A percentile compares a stretch with the other conserved stretches of the same genome.
Evolutionary conservation across 2,113 vertebrate species (phyloP).

Genomic region (Cranoglanis bouderius): DNA sequence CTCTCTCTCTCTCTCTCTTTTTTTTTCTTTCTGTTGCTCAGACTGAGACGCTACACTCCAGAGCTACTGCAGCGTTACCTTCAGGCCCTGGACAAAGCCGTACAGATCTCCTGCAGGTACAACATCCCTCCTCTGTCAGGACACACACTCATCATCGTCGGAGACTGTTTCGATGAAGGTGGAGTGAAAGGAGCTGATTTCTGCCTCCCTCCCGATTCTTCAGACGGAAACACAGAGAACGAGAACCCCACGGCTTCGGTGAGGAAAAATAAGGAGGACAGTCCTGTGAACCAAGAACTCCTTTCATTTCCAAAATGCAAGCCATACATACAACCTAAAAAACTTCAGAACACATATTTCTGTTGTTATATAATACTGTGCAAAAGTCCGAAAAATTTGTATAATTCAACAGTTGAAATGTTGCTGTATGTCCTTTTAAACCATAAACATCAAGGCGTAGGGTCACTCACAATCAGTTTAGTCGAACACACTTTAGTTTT

Average conservation of each 20-base stretch:
- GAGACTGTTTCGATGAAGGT: rapidly evolving
- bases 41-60: slow-evolving; percentile 56
- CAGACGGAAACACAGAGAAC: not conserved
- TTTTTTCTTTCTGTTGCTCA: slow-evolving; percentile 48
- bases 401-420: not conserved
- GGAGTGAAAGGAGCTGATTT: slow-evolving; percentile 58
- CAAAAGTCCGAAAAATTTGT: not conserved
- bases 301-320: not conserved
- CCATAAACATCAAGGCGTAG: not conserved
- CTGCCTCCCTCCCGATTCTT: slow-evolving; percentile 58
- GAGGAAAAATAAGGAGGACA: not conserved
- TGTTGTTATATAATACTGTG: not conserved
- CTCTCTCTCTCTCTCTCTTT: not conserved
- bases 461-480: not conserved
- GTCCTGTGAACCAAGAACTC: not conserved
- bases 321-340: not conserved
- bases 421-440: not conserved
- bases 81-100: slow-evolving; percentile 77
- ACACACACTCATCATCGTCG: slow-evolving; percentile 74
- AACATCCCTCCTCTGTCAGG: slow-evolving; percentile 83
- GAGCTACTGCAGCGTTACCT: slow-evolving; percentile 75
- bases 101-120: slow-evolving; percentile 79
- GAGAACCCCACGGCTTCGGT: slow-evolving; percentile 50
- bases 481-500: not conserved
- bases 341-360: not conserved